These are phyloP conservation scores for Drosophila recens DNA, from an alignment of 2,888 invertebrate genomes.

Conservation along the genomic window DNA sequence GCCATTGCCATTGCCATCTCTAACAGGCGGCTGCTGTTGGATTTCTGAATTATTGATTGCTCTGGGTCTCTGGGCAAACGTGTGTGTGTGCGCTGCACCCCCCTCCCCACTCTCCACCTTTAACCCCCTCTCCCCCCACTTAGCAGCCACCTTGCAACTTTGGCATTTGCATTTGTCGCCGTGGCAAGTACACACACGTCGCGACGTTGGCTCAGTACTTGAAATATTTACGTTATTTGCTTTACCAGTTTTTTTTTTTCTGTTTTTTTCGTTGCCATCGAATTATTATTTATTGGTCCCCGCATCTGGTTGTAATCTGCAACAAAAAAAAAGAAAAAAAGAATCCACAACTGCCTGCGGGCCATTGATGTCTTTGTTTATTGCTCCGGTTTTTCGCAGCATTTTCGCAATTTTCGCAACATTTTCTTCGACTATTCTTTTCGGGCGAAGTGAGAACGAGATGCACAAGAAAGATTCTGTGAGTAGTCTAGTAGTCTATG, in stretches of 20 bases:
- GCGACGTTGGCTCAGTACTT: slow-evolving; percentile 39
- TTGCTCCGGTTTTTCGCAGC: slow-evolving; percentile 57
- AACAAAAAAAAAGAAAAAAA: slow-evolving; percentile 11
- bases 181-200: slow-evolving; percentile 48
- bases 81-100: slow-evolving; percentile 16
- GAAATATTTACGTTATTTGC: slow-evolving; percentile 56
- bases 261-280: slow-evolving; percentile 39
- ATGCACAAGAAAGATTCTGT: neutral
- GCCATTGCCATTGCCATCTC: slow-evolving; percentile 51
- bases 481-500: slow-evolving; percentile 36
- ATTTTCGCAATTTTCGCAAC: slow-evolving; percentile 5
- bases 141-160: neutral
- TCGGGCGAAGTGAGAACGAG: slow-evolving; percentile 1
- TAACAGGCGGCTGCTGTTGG: slow-evolving; percentile 48
- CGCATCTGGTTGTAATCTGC: slow-evolving; percentile 43
- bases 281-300: slow-evolving; percentile 72
- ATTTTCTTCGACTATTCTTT: neutral
- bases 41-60: slow-evolving; percentile 75
- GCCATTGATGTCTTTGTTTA: slow-evolving; percentile 79
- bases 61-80: slow-evolving; percentile 77
- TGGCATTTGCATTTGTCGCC: slow-evolving; percentile 70
- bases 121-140: neutral
- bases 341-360: slow-evolving; percentile 37
- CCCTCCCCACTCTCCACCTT: neutral
- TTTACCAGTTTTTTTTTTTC: slow-evolving; percentile 62